Base-by-base conservation (phyloP, 2,888 invertebrate genomes). In the Ischnura elegans region DNA sequence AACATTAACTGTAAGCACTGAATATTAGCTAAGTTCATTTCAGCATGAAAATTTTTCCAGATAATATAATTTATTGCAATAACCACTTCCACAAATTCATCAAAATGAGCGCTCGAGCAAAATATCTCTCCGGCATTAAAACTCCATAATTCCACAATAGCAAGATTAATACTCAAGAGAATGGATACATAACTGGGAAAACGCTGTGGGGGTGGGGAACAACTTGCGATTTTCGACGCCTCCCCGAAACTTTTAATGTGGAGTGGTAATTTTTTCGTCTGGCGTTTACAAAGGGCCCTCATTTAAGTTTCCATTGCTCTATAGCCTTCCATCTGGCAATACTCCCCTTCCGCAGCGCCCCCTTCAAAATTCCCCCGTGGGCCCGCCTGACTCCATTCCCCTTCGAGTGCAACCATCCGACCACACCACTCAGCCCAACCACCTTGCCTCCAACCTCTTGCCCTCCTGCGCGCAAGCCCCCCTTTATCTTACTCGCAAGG, bases 401-500 rank as follows among this genome's bases (percentile, higher is more conserved):
- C 45, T 45, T 25, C 86, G 36, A 76, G 76, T 76, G 36, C 29
- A 61, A 61, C n/a, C 6, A 61, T 61, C 85, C 85, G 46, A 86
- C 86, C 86, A 45, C 86, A 25, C 45, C 43, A 86, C 86, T n/a
- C 86, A 25, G 86, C 10, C 46, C n/a, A 43, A 86, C 86, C 86
- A 46, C 86, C 25, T 36, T 46, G 46, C 86, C 6, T 21, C 86
- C 45, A n/a, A 42, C 25, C 45, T 3, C 86, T n/a, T n/a, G 21
- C 16, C 42, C 85, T 36, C 85, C n/a, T n/a, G n/a, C n/a, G n/a
- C n/a, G n/a, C n/a, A n/a, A n/a, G n/a, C n/a, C n/a, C n/a, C n/a
- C n/a, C n/a, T n/a, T n/a, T 19, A 51, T 51, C 51, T 10, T 51
- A 16, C 86, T 45, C 43, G 86, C 51, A 42, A 86, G 76, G 86